Conservation (phyloP, 2,113 vertebrate genomes). For the Sprattus sprattus region DNA sequence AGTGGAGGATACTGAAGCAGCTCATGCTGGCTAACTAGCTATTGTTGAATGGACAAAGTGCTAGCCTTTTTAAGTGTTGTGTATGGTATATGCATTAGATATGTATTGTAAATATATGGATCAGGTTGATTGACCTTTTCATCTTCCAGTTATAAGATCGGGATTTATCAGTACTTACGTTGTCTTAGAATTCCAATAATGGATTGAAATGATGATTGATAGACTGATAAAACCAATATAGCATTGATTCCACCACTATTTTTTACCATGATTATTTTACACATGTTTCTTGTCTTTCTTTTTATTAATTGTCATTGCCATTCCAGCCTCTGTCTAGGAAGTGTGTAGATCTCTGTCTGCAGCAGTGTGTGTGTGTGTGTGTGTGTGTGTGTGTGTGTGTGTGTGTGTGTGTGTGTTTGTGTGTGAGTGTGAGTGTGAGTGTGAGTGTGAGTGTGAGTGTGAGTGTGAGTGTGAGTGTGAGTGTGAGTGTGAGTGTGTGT, state of each 20-base stretch:
- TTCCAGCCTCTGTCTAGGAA: background rate
- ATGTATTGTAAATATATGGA: background rate
- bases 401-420: constrained; percentile 28
- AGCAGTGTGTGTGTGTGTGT: constrained; percentile 10
- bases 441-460: background rate
- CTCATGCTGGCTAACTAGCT: background rate
- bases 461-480: constrained; percentile 26
- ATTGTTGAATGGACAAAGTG: no score
- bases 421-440: background rate
- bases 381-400: background rate
- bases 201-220: background rate
- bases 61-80: background rate
- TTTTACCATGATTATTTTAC: background rate
- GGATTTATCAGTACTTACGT: background rate
- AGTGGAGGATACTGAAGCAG: no score
- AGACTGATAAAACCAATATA: background rate
- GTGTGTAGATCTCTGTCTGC: constrained; percentile 40
- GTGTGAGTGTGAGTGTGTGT: background rate
- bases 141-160: background rate
- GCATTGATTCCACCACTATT: no score
- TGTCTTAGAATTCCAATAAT: no score
- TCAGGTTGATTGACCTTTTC: background rate
- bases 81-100: background rate
- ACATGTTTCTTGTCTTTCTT: background rate
- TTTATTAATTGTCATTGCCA: background rate